phyloP scores from a whole-genome alignment of 2,113 vertebrate species.

The Orycteropus afer region DNA sequence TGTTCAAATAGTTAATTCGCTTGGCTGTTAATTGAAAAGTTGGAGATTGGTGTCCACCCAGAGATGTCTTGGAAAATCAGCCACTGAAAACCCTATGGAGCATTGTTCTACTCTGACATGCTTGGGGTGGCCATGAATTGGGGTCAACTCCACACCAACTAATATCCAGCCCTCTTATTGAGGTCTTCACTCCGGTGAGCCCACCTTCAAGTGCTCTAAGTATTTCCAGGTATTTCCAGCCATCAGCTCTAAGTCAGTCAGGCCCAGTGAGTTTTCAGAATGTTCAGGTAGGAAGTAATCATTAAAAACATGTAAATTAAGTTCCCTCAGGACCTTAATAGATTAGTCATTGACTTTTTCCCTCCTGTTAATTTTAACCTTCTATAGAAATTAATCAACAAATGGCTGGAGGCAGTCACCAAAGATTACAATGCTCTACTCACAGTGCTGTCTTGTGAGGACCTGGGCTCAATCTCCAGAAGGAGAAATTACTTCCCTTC shows the following conservation, averaged over 20 bases:
- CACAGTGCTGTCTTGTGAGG: background rate
- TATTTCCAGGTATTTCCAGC: too few species aligned
- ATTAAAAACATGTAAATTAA: constrained; percentile 88
- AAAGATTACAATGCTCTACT: background rate
- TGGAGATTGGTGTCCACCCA: background rate
- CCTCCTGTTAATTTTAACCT: constrained; percentile 82
- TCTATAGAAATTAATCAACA: constrained; percentile 84
- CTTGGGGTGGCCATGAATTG: background rate
- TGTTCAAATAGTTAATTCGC: background rate
- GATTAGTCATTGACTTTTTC: constrained; percentile 85
- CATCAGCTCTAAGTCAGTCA: constrained; percentile 66
- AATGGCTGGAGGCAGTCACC: constrained; percentile 63
- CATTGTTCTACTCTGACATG: background rate
- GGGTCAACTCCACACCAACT: background rate
- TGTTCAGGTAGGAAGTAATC: constrained; percentile 82
- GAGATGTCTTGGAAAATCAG: background rate
- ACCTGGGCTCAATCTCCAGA: rapidly evolving
- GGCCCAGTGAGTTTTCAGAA: constrained; percentile 78
- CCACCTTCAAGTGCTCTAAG: constrained; percentile 63
- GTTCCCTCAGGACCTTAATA: constrained; percentile 84
- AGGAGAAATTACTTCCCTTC: too few species aligned
- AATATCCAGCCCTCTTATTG: background rate
- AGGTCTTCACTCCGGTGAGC: constrained; percentile 57
- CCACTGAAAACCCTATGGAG: too few species aligned
- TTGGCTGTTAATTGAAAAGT: background rate